Conservation (phyloP, 2,797 vertebrate genomes). For the Hypotaenidia philippensis region DNA sequence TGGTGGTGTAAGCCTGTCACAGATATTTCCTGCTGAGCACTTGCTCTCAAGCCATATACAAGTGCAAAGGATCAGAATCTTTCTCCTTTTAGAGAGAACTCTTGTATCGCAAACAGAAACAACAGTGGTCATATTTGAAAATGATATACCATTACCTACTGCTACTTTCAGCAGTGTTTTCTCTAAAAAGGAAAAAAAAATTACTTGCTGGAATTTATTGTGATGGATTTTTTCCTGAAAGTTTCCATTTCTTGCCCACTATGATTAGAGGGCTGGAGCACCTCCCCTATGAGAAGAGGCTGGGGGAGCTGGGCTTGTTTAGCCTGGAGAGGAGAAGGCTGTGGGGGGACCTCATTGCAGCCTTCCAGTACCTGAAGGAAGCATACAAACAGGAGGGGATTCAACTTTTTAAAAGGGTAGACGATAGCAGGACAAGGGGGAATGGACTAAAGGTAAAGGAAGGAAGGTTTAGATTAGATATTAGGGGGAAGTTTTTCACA, state of each 20-base stretch:
- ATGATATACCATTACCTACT: neutral
- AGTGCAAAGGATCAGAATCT: neutral
- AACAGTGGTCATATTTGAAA: neutral
- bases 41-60: neutral
- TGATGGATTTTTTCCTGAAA: neutral
- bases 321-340: too few species aligned
- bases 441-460: too few species aligned
- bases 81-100: neutral
- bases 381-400: too few species aligned
- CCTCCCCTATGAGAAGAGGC: too few species aligned
- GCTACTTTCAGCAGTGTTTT: neutral
- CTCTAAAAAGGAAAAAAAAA: neutral
- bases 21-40: neutral
- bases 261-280: neutral
- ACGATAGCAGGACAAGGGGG: too few species aligned
- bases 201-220: neutral
- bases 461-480: too few species aligned
- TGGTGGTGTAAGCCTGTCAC: neutral
- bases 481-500: too few species aligned
- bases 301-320: too few species aligned
- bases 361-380: too few species aligned
- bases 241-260: neutral
- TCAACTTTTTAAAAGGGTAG: too few species aligned
- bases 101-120: neutral
- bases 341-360: too few species aligned